A percentile compares a stretch with the other conserved stretches of the same genome.
phyloP scores from a whole-genome alignment of 2,113 vertebrate genomes.

The Notarius quadriscutis region DNA sequence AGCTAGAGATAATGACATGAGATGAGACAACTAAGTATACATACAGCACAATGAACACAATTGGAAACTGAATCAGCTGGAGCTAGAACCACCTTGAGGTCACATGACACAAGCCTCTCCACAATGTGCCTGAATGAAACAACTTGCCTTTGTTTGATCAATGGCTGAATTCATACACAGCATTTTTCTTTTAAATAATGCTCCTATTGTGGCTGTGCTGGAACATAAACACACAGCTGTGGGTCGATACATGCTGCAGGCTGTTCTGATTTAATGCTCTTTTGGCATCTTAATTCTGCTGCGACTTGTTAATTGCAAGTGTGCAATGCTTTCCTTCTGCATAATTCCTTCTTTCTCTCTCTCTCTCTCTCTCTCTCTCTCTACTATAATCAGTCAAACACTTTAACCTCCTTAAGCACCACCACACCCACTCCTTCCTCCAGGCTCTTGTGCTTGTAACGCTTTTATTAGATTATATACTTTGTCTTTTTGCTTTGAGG shows the following conservation, averaged over 20 bases:
- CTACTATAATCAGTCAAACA: slow-evolving; percentile 61
- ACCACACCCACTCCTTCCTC: slow-evolving; percentile 29
- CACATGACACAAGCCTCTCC: background rate
- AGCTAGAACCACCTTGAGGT: background rate
- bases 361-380: slow-evolving; percentile 25
- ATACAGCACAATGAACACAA: background rate
- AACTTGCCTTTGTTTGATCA: background rate
- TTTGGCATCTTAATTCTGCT: slow-evolving; percentile 12
- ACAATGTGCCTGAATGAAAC: too few relatives aligned
- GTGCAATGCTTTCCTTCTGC: background rate
- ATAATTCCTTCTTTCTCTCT: background rate
- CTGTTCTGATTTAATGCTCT: slow-evolving; percentile 18
- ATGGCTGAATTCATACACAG: background rate
- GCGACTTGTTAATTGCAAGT: slow-evolving; percentile 24
- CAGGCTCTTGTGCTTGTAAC: slow-evolving; percentile 59
- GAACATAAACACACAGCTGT: slow-evolving; percentile 27
- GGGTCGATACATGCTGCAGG: slow-evolving; percentile 32
- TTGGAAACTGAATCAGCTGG: background rate
- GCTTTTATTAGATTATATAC: slow-evolving; percentile 72
- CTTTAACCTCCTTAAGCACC: slow-evolving; percentile 43
- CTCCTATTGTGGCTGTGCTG: background rate
- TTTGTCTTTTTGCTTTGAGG: slow-evolving; percentile 65
- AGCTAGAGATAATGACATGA: too few relatives aligned
- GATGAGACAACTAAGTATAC: background rate
- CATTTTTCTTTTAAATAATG: slow-evolving; percentile 12